Evolutionary conservation across 1,140 invertebrate genomes (phyloP).

Genomic region (Nixonia krombeini): DNA sequence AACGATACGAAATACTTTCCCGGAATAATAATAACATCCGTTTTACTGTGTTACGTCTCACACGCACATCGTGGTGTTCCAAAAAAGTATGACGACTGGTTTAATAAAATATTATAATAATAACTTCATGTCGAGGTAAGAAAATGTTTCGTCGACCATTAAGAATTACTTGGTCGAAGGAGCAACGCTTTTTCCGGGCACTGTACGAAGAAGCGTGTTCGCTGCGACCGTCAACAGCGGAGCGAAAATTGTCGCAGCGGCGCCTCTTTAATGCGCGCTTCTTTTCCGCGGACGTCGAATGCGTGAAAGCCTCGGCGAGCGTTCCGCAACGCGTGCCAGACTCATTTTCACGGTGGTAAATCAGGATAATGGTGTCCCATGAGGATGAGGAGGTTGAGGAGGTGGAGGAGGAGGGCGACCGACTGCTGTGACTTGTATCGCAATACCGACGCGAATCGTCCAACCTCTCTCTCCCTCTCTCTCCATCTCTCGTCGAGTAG

Average conservation of each 20-base stretch:
- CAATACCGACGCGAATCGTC: slow-evolving; percentile 37
- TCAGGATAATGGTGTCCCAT: slow-evolving; percentile 67
- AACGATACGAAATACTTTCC: no score
- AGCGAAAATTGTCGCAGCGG: slow-evolving; percentile 20
- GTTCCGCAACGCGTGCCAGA: slow-evolving; percentile 23
- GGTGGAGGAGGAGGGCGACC: slow-evolving; percentile 50
- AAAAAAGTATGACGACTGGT: no score
- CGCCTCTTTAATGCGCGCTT: slow-evolving; percentile 14
- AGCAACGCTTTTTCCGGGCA: no score
- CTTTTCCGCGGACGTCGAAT: slow-evolving; percentile 23
- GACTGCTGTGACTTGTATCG: slow-evolving; percentile 53
- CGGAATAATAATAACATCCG: no score
- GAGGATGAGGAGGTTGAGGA: slow-evolving; percentile 51
- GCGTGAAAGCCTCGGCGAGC: background rate
- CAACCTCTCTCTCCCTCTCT: slow-evolving; percentile 14
- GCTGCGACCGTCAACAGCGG: background rate
- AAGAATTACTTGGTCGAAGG: no score
- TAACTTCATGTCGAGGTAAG: no score
- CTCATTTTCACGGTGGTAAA: slow-evolving; percentile 54
- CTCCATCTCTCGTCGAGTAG: background rate
- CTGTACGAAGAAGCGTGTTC: no score
- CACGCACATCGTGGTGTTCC: no score
- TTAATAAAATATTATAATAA: no score
- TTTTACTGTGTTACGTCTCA: no score
- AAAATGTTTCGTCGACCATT: no score